Percentiles rank a stretch among this genome's conserved stretches.
Conservation (phyloP, 1,140 invertebrate species). For the Conus betulinus region DNA sequence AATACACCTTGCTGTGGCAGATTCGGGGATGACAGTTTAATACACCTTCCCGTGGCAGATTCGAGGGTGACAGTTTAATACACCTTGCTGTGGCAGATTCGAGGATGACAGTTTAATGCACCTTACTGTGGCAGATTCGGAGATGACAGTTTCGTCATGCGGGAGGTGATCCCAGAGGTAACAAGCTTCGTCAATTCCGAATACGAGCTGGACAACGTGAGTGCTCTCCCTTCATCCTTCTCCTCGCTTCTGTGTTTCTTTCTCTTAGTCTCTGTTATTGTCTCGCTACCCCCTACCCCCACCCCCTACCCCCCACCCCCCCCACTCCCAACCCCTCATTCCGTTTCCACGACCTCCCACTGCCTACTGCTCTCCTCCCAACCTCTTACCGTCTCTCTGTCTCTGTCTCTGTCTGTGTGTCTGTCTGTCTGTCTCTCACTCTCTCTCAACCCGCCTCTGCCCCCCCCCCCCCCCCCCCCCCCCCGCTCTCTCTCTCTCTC, state of each 20-base stretch:
- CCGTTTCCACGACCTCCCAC: not conserved
- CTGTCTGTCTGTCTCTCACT: not conserved
- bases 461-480: too few relatives aligned
- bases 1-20: constrained; percentile 37
- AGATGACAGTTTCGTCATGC: constrained; percentile 62
- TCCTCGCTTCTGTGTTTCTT: not conserved
- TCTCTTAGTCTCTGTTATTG: not conserved
- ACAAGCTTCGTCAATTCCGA: constrained; percentile 67
- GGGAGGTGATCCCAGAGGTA: constrained; percentile 66
- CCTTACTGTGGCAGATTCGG: constrained; percentile 56
- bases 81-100: constrained; percentile 52
- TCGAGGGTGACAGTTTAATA: too few relatives aligned
- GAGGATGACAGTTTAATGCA: constrained; percentile 15
- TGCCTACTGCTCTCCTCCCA: not conserved
- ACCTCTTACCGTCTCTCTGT: not conserved
- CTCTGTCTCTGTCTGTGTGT: not conserved
- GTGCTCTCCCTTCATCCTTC: not conserved
- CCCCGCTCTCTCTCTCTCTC: not conserved
- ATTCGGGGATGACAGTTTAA: constrained; percentile 65
- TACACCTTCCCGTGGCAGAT: too few relatives aligned
- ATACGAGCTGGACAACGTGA: constrained; percentile 67
- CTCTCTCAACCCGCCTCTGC: not conserved
- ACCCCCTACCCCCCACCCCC: too few relatives aligned
- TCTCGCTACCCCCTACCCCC: not conserved
- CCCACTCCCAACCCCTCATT: not conserved